These are phyloP conservation scores for Hedychridium roseum DNA, from an alignment of 2,888 invertebrate species.

Conservation along the genomic window DNA sequence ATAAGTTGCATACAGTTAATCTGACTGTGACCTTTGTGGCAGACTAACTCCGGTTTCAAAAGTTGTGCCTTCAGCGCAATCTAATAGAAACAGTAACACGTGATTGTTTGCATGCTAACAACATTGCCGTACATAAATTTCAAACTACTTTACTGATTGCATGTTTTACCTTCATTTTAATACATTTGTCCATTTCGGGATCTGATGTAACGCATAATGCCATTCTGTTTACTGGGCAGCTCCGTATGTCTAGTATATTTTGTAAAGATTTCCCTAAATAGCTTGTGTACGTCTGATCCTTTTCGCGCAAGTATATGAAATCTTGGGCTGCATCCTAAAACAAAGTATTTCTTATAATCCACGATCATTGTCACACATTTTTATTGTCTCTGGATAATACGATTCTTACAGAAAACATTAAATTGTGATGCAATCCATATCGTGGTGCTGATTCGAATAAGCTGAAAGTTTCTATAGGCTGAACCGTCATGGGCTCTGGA, in stretches of 20 bases:
- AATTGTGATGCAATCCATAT: conserved; percentile 76
- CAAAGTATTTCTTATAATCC: neutral
- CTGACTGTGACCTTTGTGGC: conserved; percentile 84
- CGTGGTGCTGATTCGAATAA: conserved; percentile 77
- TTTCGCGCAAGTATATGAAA: conserved; percentile 74
- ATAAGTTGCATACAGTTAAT: conserved; percentile 85
- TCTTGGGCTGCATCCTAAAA: conserved; percentile 77
- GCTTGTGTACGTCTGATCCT: conserved; percentile 78
- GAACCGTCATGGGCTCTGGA: conserved; percentile 53
- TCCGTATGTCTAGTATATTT: conserved; percentile 77
- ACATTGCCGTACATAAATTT: neutral
- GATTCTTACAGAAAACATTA: conserved; percentile 77
- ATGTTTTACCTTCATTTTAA: conserved; percentile 82
- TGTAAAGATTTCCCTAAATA: conserved; percentile 76
- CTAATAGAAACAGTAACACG: conserved; percentile 63
- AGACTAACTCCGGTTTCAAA: conserved; percentile 81
- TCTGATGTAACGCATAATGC: conserved; percentile 91
- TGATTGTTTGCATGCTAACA: conserved; percentile 70
- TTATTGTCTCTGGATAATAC: no score
- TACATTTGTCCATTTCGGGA: conserved; percentile 88
- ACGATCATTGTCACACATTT: no score
- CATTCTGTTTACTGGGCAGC: conserved; percentile 87
- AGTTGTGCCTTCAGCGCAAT: conserved; percentile 86
- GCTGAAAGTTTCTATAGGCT: conserved; percentile 72
- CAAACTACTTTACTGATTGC: conserved; percentile 3